Conservation (phyloP, 2,797 vertebrate genomes). For the Pogonophryne albipinna region DNA sequence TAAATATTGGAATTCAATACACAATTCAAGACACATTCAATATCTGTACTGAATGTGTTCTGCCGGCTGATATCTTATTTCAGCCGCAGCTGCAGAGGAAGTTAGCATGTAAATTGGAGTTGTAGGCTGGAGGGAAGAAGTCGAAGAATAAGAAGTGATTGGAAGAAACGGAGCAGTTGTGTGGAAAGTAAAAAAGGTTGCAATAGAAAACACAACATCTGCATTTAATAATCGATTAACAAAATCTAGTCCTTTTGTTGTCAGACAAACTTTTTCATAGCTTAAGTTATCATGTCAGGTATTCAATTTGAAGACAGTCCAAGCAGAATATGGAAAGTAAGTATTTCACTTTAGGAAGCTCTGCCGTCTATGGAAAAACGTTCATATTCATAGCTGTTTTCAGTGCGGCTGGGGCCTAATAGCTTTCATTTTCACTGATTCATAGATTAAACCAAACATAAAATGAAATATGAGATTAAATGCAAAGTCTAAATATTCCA, state of each 20-base stretch:
- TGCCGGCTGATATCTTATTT: conserved; percentile 28
- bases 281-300: conserved; percentile 2
- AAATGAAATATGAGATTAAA: conserved; percentile 26
- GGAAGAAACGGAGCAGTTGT: conserved; percentile 8
- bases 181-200: conserved; percentile 6
- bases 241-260: conserved; percentile 8
- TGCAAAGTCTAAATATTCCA: conserved; percentile 24
- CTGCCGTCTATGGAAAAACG: conserved; percentile 22
- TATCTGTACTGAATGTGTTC: conserved; percentile 22
- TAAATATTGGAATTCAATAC: conserved; percentile 36
- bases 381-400: conserved; percentile 51
- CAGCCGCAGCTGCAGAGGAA: conserved; percentile 24
- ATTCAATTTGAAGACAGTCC: not conserved
- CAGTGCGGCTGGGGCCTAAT: conserved; percentile 27
- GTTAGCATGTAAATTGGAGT: conserved; percentile 41
- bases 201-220: not conserved
- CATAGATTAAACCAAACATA: conserved; percentile 49
- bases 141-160: conserved; percentile 24
- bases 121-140: conserved; percentile 15
- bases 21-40: conserved; percentile 10
- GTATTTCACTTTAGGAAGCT: conserved; percentile 18
- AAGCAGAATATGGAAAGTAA: not conserved
- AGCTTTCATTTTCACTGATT: conserved; percentile 33
- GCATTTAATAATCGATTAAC: conserved; percentile 4
- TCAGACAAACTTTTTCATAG: not conserved